These are phyloP conservation scores for Peribatodes rhomboidaria DNA, from an alignment of 2,888 invertebrate genomes.

Conservation along the genomic window DNA sequence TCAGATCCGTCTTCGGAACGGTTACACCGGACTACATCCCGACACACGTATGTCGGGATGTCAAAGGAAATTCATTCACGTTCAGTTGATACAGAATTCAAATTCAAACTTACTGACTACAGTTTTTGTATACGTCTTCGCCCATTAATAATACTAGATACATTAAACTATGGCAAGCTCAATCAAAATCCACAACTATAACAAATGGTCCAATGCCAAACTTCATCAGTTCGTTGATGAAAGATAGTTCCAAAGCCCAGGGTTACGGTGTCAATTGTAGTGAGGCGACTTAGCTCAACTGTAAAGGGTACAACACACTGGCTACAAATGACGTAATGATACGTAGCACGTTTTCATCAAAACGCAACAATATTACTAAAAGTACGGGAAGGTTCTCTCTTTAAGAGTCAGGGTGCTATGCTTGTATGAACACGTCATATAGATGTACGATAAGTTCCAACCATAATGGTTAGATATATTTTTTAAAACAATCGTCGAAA, in stretches of 20 bases:
- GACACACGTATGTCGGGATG: no score
- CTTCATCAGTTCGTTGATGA: slow-evolving; percentile 53
- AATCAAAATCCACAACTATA: slow-evolving; percentile 28
- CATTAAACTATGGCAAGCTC: slow-evolving; percentile 19
- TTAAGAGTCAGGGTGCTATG: no score
- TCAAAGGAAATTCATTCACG: no score
- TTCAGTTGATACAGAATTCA: not conserved
- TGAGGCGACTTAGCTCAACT: slow-evolving; percentile 61
- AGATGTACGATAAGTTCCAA: no score
- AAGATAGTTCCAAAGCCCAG: slow-evolving; percentile 68
- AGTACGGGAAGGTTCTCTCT: no score
- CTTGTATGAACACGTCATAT: no score
- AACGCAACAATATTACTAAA: not conserved
- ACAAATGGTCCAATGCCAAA: slow-evolving; percentile 46
- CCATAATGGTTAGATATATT: no score
- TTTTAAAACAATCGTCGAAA: no score
- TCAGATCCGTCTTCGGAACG: no score
- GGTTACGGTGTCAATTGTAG: slow-evolving; percentile 80
- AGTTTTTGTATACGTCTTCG: not conserved
- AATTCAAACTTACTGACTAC: not conserved
- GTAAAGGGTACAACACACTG: slow-evolving; percentile 20
- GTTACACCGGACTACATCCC: no score
- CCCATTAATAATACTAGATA: not conserved
- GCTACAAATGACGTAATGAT: slow-evolving; percentile 11
- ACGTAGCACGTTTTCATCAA: not conserved